A percentile compares a stretch with the other conserved stretches of the same genome.
phyloP scores from a whole-genome alignment of 2,888 invertebrate genomes.

The Homarus gammarus region DNA sequence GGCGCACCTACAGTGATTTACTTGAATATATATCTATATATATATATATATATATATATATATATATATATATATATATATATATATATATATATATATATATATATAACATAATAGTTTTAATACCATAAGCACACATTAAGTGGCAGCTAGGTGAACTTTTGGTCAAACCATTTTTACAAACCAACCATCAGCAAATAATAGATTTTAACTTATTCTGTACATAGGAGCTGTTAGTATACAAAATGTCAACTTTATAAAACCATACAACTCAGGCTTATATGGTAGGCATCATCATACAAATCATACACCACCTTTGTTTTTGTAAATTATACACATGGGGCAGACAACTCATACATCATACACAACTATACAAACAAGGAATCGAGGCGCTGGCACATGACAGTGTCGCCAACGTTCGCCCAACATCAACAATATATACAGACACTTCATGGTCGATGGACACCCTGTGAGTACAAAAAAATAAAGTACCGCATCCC shows the following conservation, averaged over 20 bases:
- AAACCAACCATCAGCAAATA: neutral
- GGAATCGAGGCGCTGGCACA: neutral
- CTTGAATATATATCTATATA: too few relatives aligned
- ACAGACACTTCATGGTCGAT: constrained; percentile 37
- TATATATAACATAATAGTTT: too few relatives aligned
- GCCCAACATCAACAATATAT: constrained; percentile 53
- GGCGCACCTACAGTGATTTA: too few relatives aligned
- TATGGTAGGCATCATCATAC: neutral
- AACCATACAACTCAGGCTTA: neutral
- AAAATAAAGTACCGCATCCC: constrained; percentile 29
- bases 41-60: too few relatives aligned
- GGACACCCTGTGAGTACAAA: constrained; percentile 45
- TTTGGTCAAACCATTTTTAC: too few relatives aligned
- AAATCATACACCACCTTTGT: neutral
- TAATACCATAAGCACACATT: too few relatives aligned
- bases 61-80: too few relatives aligned
- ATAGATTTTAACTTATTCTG: neutral
- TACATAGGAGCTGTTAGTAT: neutral
- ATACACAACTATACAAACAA: constrained; percentile 5
- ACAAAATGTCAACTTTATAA: neutral
- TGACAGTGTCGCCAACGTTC: constrained; percentile 3
- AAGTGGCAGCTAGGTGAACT: too few relatives aligned
- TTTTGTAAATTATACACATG: neutral
- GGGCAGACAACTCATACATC: constrained; percentile 1
- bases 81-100: too few relatives aligned